Percentiles rank a stretch among this genome's conserved stretches.
Evolutionary conservation across 2,888 invertebrate species (phyloP).

Genomic region (Xylophagus ater): DNA sequence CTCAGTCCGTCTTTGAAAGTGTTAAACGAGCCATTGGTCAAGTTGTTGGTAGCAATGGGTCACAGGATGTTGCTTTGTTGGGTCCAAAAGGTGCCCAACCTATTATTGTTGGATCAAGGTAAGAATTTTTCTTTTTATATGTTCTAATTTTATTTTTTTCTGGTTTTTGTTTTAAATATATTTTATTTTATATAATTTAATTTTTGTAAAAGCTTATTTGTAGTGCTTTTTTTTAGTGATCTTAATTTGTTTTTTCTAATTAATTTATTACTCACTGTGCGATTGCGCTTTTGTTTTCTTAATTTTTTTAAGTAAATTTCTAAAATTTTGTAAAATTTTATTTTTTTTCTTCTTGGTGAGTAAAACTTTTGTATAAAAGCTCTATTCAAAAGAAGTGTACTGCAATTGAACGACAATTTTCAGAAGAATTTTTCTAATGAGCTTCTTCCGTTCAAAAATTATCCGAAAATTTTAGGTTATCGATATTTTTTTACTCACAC

Average conservation of each 20-base stretch:
- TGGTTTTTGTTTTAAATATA: slow-evolving; percentile 1
- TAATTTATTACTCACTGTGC: no score
- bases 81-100: slow-evolving; percentile 32
- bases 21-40: slow-evolving; percentile 38
- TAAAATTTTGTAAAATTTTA: no score
- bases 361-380: no score
- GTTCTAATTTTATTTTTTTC: slow-evolving; percentile 2
- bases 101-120: slow-evolving; percentile 37
- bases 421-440: no score
- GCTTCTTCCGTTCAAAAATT: no score
- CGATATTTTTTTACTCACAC: no score
- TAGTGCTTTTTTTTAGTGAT: not conserved
- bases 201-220: not conserved
- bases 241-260: slow-evolving; percentile 21
- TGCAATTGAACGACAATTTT: no score
- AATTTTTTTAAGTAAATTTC: no score
- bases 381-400: no score
- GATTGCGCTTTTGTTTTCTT: no score
- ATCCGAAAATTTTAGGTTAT: no score
- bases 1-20: slow-evolving; percentile 37
- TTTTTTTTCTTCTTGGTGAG: no score
- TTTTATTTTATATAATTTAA: slow-evolving; percentile 2
- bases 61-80: slow-evolving; percentile 31
- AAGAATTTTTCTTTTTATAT: slow-evolving; percentile 23
- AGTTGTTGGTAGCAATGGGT: slow-evolving; percentile 33